Conservation (phyloP, 2,113 vertebrate species). For the Etia nguti region DNA sequence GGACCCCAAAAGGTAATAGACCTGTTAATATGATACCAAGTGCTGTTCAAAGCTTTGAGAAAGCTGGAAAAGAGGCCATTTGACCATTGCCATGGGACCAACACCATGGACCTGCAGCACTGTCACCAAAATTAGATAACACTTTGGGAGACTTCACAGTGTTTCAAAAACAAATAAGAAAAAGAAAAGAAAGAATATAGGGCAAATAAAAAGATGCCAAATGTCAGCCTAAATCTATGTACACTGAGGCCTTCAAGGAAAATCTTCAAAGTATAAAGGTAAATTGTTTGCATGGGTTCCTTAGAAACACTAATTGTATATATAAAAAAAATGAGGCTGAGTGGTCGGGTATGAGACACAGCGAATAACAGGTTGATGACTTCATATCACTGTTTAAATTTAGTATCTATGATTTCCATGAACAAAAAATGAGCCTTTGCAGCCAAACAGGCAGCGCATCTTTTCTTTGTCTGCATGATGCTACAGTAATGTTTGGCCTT, state of each 20-base stretch:
- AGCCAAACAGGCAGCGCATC: accelerated
- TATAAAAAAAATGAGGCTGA: neutral
- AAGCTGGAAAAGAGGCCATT: neutral
- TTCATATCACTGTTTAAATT: neutral
- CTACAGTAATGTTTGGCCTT: neutral
- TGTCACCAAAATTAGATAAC: neutral
- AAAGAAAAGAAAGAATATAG: neutral
- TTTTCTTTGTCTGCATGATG: neutral
- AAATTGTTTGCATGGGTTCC: neutral
- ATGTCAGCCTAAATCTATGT: neutral
- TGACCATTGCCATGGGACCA: neutral
- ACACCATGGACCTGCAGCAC: neutral
- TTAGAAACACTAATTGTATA: neutral
- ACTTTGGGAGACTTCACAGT: neutral
- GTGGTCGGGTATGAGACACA: neutral
- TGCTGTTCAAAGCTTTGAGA: neutral
- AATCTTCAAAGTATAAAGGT: neutral
- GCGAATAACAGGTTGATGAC: neutral
- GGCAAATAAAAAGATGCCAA: neutral
- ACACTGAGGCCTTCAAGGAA: neutral
- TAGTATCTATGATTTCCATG: neutral
- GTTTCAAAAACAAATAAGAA: neutral
- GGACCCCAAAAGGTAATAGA: neutral
- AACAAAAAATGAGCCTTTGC: neutral
- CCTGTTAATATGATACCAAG: neutral